phyloP scores from a whole-genome alignment of 2,888 invertebrate genomes.

The Cotesia congregata region DNA sequence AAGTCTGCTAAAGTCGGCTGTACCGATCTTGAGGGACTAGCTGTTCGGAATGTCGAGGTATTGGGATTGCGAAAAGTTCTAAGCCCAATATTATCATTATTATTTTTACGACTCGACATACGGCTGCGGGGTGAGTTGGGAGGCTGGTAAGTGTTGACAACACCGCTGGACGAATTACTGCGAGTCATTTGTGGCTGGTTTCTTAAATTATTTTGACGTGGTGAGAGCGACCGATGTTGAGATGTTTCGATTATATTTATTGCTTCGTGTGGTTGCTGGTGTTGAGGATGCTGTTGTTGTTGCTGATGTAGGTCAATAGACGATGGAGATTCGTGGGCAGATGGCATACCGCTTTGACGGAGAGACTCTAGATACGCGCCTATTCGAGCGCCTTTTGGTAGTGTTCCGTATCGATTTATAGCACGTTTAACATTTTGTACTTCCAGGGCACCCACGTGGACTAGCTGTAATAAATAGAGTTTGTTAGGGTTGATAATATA shows the following conservation, averaged over 20 bases:
- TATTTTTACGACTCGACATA: constrained; percentile 56
- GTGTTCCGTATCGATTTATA: constrained; percentile 94
- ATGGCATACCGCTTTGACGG: constrained; percentile 80
- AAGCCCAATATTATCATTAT: constrained; percentile 68
- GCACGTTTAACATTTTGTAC: constrained; percentile 96
- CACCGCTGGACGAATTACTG: constrained; percentile 89
- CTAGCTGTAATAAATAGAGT: constrained; percentile 69
- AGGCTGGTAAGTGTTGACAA: constrained; percentile 72
- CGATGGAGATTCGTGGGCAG: constrained; percentile 66
- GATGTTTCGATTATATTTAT: constrained; percentile 62
- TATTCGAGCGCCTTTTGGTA: constrained; percentile 96
- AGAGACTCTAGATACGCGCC: constrained; percentile 96
- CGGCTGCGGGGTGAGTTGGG: constrained; percentile 75
- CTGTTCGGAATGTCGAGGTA: constrained; percentile 72
- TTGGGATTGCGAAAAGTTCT: constrained; percentile 69
- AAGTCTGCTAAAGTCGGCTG: constrained; percentile 85
- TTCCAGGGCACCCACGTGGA: constrained; percentile 92
- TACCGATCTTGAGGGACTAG: constrained; percentile 80
- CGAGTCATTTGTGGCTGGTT: constrained; percentile 86
- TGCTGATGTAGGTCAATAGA: constrained; percentile 49
- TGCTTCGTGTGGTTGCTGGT: constrained; percentile 53
- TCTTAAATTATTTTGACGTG: constrained; percentile 76
- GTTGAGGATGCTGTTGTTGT: constrained; percentile 40
- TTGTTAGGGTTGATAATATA: neutral
- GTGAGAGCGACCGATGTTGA: constrained; percentile 75